Base-by-base conservation (phyloP, 1,140 invertebrate species). In the Pristionchus pacificus region DNA sequence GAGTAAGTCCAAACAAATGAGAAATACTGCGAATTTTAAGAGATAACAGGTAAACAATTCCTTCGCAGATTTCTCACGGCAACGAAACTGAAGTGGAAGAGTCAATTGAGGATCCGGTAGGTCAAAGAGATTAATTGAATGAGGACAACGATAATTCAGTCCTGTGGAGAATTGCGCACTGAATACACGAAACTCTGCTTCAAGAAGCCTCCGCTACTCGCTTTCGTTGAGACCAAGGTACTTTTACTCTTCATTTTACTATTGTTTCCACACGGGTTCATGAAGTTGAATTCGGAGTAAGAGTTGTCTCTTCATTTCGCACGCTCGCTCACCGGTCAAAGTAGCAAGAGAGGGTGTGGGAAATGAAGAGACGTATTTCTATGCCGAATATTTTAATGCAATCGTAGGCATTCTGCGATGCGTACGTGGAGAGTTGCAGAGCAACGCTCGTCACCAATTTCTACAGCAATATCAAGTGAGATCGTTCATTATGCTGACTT, bases 181-280 rank as follows among this genome's bases (percentile, higher is more conserved):
- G 71, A 73, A 58, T 73, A 73, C 32, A 60, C 62, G 19, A 55
- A 68, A 57, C 60, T 73, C 1, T 73, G 71, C 29, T 73, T 73
- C 38, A 24, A 60, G 28, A 60, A 59, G 2, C 71, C 71, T 10
- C 65, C 71, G 10, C 25, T 66, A 1, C 65, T 66, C 0, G 71
- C 67, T 29, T 65, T 73, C 29, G 38, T 32, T n/a, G 71, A 73
- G 38, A 73, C 71, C 1, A 55, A 38, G 59, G 71, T 59, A 60
- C 19, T 49, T 49, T 10, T 49, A 19, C 6, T 49, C 19, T 49
- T 49, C n/a, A n/a, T n/a, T n/a, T n/a, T n/a, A n/a, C n/a, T n/a
- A n/a, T n/a, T n/a, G n/a, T n/a, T n/a, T n/a, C n/a, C n/a, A n/a
- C n/a, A n/a, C n/a, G n/a, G n/a, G n/a, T n/a, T n/a, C n/a, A n/a